Percentiles rank a stretch among this genome's conserved stretches.
Conservation (phyloP, 2,113 vertebrate genomes). For the Cathartes aura region DNA sequence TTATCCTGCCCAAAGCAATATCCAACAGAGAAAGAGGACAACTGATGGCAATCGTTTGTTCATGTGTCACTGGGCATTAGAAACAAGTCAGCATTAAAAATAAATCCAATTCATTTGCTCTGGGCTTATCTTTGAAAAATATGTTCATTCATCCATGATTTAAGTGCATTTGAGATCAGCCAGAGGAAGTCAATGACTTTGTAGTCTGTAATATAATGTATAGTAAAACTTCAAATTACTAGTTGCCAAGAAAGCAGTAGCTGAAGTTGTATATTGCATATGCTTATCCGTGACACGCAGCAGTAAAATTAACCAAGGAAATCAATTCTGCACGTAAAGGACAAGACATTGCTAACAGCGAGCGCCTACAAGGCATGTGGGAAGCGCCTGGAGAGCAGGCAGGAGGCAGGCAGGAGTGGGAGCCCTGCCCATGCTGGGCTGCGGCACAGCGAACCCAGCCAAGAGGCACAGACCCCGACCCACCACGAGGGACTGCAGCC, state of each 20-base stretch:
- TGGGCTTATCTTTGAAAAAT: slow-evolving; percentile 57
- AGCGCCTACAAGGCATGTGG: accelerated
- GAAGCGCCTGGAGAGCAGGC: background rate
- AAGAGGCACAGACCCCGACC: accelerated
- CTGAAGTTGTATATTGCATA: background rate
- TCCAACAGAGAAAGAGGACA: slow-evolving; percentile 19
- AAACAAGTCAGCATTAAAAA: slow-evolving; percentile 54
- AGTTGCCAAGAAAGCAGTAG: background rate
- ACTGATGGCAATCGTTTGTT: slow-evolving; percentile 42
- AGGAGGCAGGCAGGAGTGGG: background rate
- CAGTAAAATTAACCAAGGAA: background rate
- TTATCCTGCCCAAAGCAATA: slow-evolving; percentile 38
- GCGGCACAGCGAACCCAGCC: accelerated
- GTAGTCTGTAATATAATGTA: background rate
- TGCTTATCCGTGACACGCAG: background rate
- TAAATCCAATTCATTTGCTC: slow-evolving; percentile 62
- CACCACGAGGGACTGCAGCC: accelerated
- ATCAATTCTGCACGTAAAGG: background rate
- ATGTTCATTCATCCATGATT: slow-evolving; percentile 2
- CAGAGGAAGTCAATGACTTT: background rate
- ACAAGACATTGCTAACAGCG: accelerated
- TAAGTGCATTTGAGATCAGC: slow-evolving; percentile 11
- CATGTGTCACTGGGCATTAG: slow-evolving; percentile 47
- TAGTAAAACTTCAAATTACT: background rate
- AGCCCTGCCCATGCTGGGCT: background rate